These are phyloP conservation scores for Diglossa cyanea DNA, from an alignment of 2,797 vertebrate species.

Conservation along the genomic window DNA sequence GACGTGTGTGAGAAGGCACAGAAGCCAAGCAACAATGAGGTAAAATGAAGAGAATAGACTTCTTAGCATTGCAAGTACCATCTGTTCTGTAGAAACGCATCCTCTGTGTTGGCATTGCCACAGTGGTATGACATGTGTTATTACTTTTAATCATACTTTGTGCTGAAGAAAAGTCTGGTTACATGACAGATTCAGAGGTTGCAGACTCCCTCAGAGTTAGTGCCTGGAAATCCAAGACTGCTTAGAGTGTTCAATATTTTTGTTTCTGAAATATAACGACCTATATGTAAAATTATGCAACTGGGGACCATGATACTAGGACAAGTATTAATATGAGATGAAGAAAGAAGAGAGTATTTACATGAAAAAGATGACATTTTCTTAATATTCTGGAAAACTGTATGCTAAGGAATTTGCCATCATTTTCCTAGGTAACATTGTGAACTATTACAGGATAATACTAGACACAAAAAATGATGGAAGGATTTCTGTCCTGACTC, in stretches of 20 bases:
- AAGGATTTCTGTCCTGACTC: not conserved
- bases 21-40: slow-evolving; percentile 69
- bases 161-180: slow-evolving; percentile 65
- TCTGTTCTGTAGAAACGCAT: slow-evolving; percentile 75
- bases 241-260: slow-evolving; percentile 28
- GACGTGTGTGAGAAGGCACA: slow-evolving; percentile 68
- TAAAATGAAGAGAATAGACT: slow-evolving; percentile 68
- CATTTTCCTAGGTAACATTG: not conserved
- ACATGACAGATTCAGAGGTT: slow-evolving; percentile 68
- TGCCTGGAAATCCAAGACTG: slow-evolving; percentile 45
- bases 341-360: not conserved
- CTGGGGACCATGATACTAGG: not conserved
- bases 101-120: slow-evolving; percentile 73
- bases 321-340: not conserved
- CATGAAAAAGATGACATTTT: not conserved
- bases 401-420: not conserved
- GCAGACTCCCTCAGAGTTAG: slow-evolving; percentile 31
- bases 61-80: slow-evolving; percentile 73
- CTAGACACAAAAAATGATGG: not conserved
- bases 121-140: slow-evolving; percentile 72
- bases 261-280: slow-evolving; percentile 18
- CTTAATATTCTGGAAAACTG: not conserved
- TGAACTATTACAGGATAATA: not conserved
- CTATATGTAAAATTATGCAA: slow-evolving; percentile 4
- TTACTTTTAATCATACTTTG: slow-evolving; percentile 71